Conservation (phyloP, 2,797 vertebrate genomes). For the Poeciliopsis gracilis region DNA sequence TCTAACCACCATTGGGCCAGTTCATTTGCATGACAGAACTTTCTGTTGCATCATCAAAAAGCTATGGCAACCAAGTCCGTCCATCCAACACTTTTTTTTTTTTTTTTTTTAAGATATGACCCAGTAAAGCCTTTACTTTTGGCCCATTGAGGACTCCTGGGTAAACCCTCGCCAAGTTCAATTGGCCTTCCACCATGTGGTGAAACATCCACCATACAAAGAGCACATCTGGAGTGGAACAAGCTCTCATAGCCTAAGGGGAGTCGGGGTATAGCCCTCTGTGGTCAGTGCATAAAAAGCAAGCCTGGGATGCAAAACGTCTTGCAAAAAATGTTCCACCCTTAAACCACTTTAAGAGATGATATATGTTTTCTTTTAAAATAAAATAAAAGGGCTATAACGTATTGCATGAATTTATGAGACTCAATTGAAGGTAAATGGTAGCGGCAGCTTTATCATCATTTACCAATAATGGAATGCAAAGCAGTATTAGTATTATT, state of each 20-base stretch:
- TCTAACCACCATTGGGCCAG: conserved; percentile 38
- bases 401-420: background rate
- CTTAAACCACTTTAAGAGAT: background rate
- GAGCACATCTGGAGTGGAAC: conserved; percentile 66
- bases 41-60: conserved; percentile 63
- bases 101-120: conserved; percentile 27
- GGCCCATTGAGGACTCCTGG: conserved; percentile 15
- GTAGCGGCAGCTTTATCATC: background rate
- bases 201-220: conserved; percentile 56
- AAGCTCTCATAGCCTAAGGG: conserved; percentile 32
- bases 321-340: conserved; percentile 9
- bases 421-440: background rate
- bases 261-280: conserved; percentile 31
- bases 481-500: no score
- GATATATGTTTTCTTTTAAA: background rate
- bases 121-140: conserved; percentile 21
- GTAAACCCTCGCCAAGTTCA: conserved; percentile 36
- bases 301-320: conserved; percentile 24
- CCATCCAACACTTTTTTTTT: conserved; percentile 13
- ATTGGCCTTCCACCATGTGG: conserved; percentile 48
- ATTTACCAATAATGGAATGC: background rate
- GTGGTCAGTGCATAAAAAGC: conserved; percentile 42
- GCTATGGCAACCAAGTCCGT: conserved; percentile 32
- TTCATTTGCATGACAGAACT: conserved; percentile 52
- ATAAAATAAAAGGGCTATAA: background rate